A percentile compares a stretch with the other conserved stretches of the same genome.
Evolutionary conservation across 2,113 vertebrate genomes (phyloP).

Genomic region (Xenopus borealis): DNA sequence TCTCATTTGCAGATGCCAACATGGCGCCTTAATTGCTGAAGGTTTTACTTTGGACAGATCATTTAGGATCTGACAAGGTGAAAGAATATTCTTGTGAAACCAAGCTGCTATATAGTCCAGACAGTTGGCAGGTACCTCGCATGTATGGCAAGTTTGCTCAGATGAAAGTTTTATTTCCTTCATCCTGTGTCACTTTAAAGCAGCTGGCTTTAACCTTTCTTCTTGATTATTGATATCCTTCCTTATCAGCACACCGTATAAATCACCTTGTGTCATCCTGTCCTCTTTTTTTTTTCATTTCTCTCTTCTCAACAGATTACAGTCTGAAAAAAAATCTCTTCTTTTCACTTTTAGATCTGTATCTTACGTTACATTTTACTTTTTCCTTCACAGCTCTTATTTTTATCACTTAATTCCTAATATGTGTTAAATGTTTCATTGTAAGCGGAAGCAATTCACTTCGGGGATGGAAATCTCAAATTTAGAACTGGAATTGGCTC

Average conservation of each 20-base stretch:
- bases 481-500: background rate
- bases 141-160: too few species aligned
- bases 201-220: background rate
- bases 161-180: too few species aligned
- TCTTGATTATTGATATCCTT: constrained; percentile 15
- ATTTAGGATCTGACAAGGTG: too few species aligned
- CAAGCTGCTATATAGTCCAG: too few species aligned
- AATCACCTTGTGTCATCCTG: constrained; percentile 40
- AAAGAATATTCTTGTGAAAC: too few species aligned
- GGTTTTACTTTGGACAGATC: too few species aligned
- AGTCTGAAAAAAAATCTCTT: constrained; percentile 16
- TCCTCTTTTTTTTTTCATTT: constrained; percentile 25
- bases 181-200: background rate
- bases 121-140: too few species aligned
- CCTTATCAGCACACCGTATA: constrained; percentile 35
- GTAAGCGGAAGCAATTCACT: constrained; percentile 2
- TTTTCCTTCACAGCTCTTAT: background rate
- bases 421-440: background rate
- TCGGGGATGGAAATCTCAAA: constrained; percentile 7
- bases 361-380: constrained; percentile 29
- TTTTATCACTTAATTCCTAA: constrained; percentile 22
- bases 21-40: too few species aligned
- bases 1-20: too few species aligned
- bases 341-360: constrained; percentile 41
- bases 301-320: constrained; percentile 37